Conservation (phyloP, 1,140 invertebrate species). For the Anagrus nilaparvatae region DNA sequence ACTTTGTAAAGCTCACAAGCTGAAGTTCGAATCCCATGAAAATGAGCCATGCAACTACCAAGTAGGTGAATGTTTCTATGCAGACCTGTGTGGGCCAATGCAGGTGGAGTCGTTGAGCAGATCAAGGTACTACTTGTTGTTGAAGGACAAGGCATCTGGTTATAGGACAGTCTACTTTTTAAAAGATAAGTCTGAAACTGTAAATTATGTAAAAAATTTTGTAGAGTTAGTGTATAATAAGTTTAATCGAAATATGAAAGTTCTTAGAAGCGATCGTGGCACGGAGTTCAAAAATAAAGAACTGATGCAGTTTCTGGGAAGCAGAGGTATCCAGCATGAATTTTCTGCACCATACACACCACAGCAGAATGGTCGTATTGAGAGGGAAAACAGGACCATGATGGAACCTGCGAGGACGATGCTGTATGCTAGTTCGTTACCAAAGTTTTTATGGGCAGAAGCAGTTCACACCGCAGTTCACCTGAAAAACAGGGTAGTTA, state of each 20-base stretch:
- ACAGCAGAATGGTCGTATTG: conserved; percentile 29
- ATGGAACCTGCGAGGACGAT: conserved; percentile 32
- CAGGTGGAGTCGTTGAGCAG: conserved; percentile 25
- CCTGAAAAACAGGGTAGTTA: conserved; percentile 18
- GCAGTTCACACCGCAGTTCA: conserved; percentile 33
- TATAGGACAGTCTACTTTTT: conserved; percentile 33
- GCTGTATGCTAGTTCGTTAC: conserved; percentile 26
- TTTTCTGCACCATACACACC: conserved; percentile 19
- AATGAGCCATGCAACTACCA: conserved; percentile 18
- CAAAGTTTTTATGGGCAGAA: conserved; percentile 36
- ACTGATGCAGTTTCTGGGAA: neutral
- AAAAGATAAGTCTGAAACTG: conserved; percentile 32
- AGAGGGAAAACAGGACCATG: conserved; percentile 34
- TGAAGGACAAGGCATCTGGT: conserved; percentile 37
- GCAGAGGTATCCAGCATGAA: conserved; percentile 2
- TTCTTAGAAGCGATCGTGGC: conserved; percentile 11
- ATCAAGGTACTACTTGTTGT: conserved; percentile 26
- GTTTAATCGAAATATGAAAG: conserved; percentile 1
- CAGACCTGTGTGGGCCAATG: conserved; percentile 39
- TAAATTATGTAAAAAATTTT: conserved; percentile 22
- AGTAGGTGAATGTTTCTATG: conserved; percentile 33
- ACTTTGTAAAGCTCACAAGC: conserved; percentile 29
- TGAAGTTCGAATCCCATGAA: conserved; percentile 22
- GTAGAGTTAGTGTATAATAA: neutral
- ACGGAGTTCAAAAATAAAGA: conserved; percentile 9